Evolutionary conservation across 2,797 vertebrate genomes (phyloP).

Genomic region (Halcyon leucocephala): DNA sequence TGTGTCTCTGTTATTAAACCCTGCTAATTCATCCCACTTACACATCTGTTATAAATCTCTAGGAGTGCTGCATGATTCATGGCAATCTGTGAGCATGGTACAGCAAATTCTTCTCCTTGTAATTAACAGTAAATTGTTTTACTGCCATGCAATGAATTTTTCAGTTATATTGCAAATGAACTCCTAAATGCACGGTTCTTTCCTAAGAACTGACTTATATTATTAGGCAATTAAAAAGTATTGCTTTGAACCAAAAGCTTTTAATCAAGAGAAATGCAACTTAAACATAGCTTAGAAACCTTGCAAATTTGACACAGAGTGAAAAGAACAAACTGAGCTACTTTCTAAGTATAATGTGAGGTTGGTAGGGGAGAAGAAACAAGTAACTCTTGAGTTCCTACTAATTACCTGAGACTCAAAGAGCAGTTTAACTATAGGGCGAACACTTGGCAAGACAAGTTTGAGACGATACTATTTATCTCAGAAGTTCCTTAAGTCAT

Average conservation of each 20-base stretch:
- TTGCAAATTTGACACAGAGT: constrained; percentile 65
- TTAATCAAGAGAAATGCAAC: constrained; percentile 85
- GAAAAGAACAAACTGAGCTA: constrained; percentile 67
- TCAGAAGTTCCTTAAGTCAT: constrained; percentile 71
- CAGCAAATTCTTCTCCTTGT: constrained; percentile 96
- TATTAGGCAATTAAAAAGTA: constrained; percentile 90
- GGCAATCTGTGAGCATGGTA: constrained; percentile 90
- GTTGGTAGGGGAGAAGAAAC: constrained; percentile 40
- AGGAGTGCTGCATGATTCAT: constrained; percentile 92
- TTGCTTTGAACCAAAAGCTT: constrained; percentile 87
- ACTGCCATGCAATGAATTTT: constrained; percentile 95
- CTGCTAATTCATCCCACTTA: constrained; percentile 96
- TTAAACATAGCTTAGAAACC: constrained; percentile 75
- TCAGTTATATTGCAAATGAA: constrained; percentile 93
- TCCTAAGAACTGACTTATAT: constrained; percentile 87
- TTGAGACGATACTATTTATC: constrained; percentile 68
- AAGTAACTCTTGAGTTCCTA: constrained; percentile 17
- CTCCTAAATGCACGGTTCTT: constrained; percentile 84
- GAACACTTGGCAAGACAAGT: constrained; percentile 47
- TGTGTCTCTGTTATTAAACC: constrained; percentile 97
- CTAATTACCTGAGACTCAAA: constrained; percentile 17
- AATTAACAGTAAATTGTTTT: constrained; percentile 99
- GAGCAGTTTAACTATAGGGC: background rate
- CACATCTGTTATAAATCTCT: constrained; percentile 96
- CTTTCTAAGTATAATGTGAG: constrained; percentile 44